These are phyloP conservation scores for Lipophrys pholis DNA, from an alignment of 2,113 vertebrate genomes.

Conservation along the genomic window DNA sequence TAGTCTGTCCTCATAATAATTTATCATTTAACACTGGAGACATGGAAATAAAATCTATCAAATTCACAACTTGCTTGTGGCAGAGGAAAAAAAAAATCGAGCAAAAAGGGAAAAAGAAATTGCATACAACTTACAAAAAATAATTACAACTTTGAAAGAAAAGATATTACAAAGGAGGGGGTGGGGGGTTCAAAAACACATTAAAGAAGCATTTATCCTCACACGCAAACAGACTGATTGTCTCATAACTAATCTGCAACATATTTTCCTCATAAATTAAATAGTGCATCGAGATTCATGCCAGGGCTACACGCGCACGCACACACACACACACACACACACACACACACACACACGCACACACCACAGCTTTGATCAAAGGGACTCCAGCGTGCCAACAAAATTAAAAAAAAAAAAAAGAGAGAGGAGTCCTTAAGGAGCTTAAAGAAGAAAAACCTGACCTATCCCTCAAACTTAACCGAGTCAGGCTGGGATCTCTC, in stretches of 20 bases:
- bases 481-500: constrained; percentile 44
- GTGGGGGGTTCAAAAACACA: constrained; percentile 40
- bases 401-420: constrained; percentile 61
- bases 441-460: constrained; percentile 71
- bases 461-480: constrained; percentile 66
- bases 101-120: constrained; percentile 36
- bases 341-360: constrained; percentile 56
- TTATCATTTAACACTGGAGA: constrained; percentile 63
- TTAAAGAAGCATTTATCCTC: constrained; percentile 47
- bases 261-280: constrained; percentile 95
- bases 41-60: constrained; percentile 64
- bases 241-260: constrained; percentile 90
- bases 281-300: constrained; percentile 96
- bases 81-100: not conserved
- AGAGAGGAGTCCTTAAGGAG: constrained; percentile 75
- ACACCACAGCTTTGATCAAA: constrained; percentile 68
- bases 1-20: constrained; percentile 64
- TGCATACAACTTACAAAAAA: constrained; percentile 70
- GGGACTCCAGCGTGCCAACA: constrained; percentile 66
- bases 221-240: constrained; percentile 88
- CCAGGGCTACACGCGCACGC: constrained; percentile 80
- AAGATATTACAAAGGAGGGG: constrained; percentile 50
- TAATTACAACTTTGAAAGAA: constrained; percentile 57
- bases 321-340: constrained; percentile 61
- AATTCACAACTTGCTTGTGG: constrained; percentile 70